Percentiles rank a stretch among this genome's conserved stretches.
Evolutionary conservation across 2,888 invertebrate genomes (phyloP).

Genomic region (Lasioglossum marginatum): DNA sequence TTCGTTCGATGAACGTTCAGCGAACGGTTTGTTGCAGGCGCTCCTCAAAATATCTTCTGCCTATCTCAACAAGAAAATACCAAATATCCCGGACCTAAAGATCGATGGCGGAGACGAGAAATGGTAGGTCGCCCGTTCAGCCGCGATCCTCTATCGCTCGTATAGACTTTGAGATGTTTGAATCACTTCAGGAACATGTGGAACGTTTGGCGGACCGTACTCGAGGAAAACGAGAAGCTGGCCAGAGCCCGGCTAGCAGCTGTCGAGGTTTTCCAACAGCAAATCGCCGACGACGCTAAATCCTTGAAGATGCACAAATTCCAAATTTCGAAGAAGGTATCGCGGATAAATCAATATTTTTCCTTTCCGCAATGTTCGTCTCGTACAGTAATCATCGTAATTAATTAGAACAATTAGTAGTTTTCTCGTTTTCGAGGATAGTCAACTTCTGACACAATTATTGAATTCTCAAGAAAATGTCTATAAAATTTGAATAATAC

Average conservation of each 20-base stretch:
- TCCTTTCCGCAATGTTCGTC: not conserved
- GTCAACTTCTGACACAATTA: too few species aligned
- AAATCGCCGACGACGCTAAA: slow-evolving; percentile 97
- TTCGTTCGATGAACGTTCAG: not conserved
- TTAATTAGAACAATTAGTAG: too few species aligned
- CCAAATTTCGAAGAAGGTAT: slow-evolving; percentile 92
- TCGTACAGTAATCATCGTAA: not conserved
- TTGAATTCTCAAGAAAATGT: too few species aligned
- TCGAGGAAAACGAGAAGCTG: slow-evolving; percentile 97
- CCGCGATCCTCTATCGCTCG: slow-evolving; percentile 70
- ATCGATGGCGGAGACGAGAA: slow-evolving; percentile 95
- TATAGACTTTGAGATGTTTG: not conserved
- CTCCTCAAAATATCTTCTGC: slow-evolving; percentile 96
- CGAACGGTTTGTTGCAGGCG: slow-evolving; percentile 86
- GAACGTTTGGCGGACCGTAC: slow-evolving; percentile 98
- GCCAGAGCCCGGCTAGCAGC: slow-evolving; percentile 96
- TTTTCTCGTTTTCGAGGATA: too few species aligned
- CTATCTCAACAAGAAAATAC: slow-evolving; percentile 96
- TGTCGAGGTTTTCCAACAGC: slow-evolving; percentile 97
- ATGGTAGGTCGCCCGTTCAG: slow-evolving; percentile 87
- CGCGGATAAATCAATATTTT: slow-evolving; percentile 8
- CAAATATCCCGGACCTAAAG: slow-evolving; percentile 96
- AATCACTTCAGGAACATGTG: slow-evolving; percentile 93
- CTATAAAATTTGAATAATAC: too few species aligned
- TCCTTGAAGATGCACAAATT: slow-evolving; percentile 93